A percentile compares a stretch with the other conserved stretches of the same genome.
These are phyloP conservation scores for Eustalomyia histrio DNA, from an alignment of 2,888 invertebrate species.

Conservation along the genomic window DNA sequence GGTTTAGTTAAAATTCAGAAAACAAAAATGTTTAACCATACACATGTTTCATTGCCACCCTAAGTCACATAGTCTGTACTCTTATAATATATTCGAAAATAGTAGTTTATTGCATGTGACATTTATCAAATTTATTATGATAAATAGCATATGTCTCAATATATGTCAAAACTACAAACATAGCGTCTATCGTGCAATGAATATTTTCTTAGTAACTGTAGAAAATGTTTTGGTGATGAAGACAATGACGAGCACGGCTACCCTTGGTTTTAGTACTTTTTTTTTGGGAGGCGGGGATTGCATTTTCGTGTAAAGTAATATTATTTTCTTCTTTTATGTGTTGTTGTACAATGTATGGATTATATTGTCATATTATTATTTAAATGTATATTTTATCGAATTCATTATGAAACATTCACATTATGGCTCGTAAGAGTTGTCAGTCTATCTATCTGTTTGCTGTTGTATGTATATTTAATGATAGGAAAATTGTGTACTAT, in stretches of 20 bases:
- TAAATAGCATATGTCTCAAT: constrained; percentile 26
- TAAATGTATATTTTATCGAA: constrained; percentile 46
- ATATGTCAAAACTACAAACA: neutral
- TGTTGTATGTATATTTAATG: no score
- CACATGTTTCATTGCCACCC: no score
- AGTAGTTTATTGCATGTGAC: constrained; percentile 34
- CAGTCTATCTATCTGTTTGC: neutral
- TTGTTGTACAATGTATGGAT: constrained; percentile 37
- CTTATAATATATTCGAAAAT: constrained; percentile 16
- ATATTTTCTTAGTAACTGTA: neutral
- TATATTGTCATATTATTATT: constrained; percentile 51
- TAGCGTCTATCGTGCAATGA: no score
- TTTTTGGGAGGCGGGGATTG: neutral
- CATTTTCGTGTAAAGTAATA: neutral
- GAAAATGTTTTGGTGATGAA: neutral
- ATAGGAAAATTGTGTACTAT: no score
- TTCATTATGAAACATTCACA: constrained; percentile 16
- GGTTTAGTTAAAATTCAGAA: no score
- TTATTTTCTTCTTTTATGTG: constrained; percentile 9
- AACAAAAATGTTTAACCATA: no score
- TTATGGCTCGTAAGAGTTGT: neutral
- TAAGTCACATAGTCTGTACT: no score
- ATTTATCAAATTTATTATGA: constrained; percentile 53
- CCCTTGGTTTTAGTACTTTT: neutral
- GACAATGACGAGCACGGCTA: neutral